phyloP scores from a whole-genome alignment of 2,113 vertebrate genomes.

The Lampris megalopsis region DNA sequence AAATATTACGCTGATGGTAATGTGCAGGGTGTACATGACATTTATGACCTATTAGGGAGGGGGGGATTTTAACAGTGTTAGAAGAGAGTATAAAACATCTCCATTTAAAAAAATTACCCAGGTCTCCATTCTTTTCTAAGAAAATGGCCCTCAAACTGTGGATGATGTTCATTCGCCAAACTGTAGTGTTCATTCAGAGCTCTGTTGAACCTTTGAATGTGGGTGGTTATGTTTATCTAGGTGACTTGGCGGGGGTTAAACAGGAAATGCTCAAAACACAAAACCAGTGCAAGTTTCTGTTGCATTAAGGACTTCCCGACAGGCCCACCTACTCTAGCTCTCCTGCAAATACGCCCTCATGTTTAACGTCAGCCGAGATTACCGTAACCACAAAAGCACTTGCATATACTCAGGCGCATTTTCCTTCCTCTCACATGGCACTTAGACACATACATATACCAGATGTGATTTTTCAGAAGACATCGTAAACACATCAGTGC shows the following conservation, averaged over 20 bases:
- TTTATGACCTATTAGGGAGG: no score
- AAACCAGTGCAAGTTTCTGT: constrained; percentile 38
- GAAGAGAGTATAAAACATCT: background rate
- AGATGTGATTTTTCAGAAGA: no score
- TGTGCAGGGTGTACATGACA: background rate
- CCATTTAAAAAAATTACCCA: background rate
- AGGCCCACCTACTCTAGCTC: constrained; percentile 38
- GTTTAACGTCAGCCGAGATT: background rate
- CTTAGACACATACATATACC: constrained; percentile 1
- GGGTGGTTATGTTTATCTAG: constrained; percentile 18
- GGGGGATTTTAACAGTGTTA: no score
- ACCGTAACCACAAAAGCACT: background rate
- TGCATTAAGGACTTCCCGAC: constrained; percentile 52
- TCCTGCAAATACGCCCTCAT: background rate
- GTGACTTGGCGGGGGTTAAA: background rate
- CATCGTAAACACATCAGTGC: background rate
- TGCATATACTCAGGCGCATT: background rate
- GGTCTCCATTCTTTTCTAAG: background rate
- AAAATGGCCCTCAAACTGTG: background rate
- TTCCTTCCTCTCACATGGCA: background rate
- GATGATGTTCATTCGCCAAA: constrained; percentile 7
- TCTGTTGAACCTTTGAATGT: background rate
- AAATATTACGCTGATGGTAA: background rate
- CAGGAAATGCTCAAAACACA: constrained; percentile 57
- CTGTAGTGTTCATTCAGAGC: constrained; percentile 15